Evolutionary conservation across 2,797 vertebrate genomes (phyloP), one percentile per base, ranked within the genome.

Genomic region (Siniperca undulata): DNA sequence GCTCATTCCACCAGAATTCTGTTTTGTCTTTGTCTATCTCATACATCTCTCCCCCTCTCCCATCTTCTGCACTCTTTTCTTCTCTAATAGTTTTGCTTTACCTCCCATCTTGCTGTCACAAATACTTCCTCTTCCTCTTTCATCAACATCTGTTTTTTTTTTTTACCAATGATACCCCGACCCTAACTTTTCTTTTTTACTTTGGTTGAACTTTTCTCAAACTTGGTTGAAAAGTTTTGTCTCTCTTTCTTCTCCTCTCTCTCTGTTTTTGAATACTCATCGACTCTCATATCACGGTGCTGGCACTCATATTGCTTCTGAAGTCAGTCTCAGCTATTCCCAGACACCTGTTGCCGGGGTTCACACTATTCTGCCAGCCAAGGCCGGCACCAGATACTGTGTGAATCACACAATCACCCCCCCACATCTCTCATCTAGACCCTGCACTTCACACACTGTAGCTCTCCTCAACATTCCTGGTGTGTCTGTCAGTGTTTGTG

Each of bases 361-460:
- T 89, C 82, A 90, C 88, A 83, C 86, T 53, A 60, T 75, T 75
- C 75, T 70, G 70, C 46, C 48, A 59, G 77, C 70, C 84, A 65
- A 84, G 89, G 78, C 81, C 30, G n/a, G 65, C 74, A 88, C 50
- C 77, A 68, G 85, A 90, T 89, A 88, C 80, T 81, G 81, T 89
- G 86, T 77, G 84, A 91, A 87, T 84, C 62, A 89, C 81, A 87
- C 83, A 86, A 80, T 76, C 77, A 5, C 20, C 74, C 72, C 46
- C 10, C 10, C 7, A 2, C 66, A 20, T 64, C 64, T 64, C 55
- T 75, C 59, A 62, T 75, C 30, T 12, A 34, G 30, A 71, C 48
- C 14, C 27, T 53, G 27, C 69, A 64, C 3, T 61, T 82, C 69
- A 81, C 75, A 81, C 67, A 38, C 74, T 74, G 59, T 3, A 27